Evolutionary conservation across 2,888 invertebrate species (phyloP).

Genomic region (Charanyca ferruginea): DNA sequence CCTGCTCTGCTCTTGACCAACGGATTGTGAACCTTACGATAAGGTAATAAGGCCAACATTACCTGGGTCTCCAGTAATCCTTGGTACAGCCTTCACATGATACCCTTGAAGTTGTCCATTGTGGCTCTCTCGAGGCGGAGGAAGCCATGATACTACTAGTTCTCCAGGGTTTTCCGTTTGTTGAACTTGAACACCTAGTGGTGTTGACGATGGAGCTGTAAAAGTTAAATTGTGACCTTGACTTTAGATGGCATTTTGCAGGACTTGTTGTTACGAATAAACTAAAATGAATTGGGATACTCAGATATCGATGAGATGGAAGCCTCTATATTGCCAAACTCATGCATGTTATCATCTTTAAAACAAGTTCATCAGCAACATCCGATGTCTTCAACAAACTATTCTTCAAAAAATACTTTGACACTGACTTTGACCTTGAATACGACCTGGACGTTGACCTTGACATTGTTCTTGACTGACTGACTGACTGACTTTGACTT

Average conservation of each 20-base stretch:
- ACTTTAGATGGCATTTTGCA: background rate
- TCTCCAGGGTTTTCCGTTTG: conserved; percentile 87
- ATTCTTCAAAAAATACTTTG: no score
- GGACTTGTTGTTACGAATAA: no score
- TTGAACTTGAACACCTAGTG: conserved; percentile 84
- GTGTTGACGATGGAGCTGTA: conserved; percentile 86
- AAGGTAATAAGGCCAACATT: background rate
- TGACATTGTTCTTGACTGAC: no score
- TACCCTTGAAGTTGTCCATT: conserved; percentile 86
- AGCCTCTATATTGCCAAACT: no score
- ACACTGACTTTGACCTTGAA: background rate
- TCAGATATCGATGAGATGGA: no score
- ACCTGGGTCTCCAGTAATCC: conserved; percentile 81
- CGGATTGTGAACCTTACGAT: no score
- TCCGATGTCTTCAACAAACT: no score
- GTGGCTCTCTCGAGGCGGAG: conserved; percentile 83
- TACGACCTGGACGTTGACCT: background rate
- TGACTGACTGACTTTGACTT: no score
- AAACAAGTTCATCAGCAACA: no score
- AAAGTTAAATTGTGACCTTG: conserved; percentile 14
- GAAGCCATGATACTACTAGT: conserved; percentile 82
- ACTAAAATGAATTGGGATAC: no score
- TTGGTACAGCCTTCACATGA: conserved; percentile 85
- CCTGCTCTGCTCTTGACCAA: no score
- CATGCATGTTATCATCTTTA: no score